Conservation (phyloP, 2,113 vertebrate species). For the Lontra canadensis region DNA sequence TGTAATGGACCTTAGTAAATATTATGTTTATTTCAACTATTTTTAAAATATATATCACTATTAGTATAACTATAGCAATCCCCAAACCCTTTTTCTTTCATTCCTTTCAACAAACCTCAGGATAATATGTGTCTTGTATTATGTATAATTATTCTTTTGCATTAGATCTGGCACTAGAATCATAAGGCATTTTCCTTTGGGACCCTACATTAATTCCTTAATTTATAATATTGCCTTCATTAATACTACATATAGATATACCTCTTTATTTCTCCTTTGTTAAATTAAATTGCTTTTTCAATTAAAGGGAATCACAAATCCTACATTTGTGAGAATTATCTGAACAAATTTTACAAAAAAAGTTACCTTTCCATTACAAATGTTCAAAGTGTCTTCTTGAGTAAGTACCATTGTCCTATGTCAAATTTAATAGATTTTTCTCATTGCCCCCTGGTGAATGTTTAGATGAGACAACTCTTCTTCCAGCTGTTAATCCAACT, state of each 20-base stretch:
- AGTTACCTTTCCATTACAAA: neutral
- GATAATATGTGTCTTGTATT: neutral
- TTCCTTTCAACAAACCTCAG: neutral
- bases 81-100: neutral
- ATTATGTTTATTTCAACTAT: neutral
- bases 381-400: constrained; percentile 29
- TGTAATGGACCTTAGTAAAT: neutral
- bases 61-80: neutral
- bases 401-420: neutral
- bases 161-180: neutral
- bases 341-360: constrained; percentile 9
- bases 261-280: neutral
- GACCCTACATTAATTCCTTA: neutral
- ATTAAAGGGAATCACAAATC: neutral
- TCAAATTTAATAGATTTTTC: constrained; percentile 49
- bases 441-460: constrained; percentile 29
- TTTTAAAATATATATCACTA: neutral
- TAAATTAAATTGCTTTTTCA: neutral
- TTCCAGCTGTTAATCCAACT: constrained; percentile 59
- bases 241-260: neutral
- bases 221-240: neutral
- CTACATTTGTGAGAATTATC: neutral
- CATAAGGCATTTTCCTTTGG: neutral
- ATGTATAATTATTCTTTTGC: neutral
- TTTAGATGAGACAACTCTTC: constrained; percentile 49